phyloP scores from a whole-genome alignment of 2,797 vertebrate genomes.

The Dryobates pubescens region DNA sequence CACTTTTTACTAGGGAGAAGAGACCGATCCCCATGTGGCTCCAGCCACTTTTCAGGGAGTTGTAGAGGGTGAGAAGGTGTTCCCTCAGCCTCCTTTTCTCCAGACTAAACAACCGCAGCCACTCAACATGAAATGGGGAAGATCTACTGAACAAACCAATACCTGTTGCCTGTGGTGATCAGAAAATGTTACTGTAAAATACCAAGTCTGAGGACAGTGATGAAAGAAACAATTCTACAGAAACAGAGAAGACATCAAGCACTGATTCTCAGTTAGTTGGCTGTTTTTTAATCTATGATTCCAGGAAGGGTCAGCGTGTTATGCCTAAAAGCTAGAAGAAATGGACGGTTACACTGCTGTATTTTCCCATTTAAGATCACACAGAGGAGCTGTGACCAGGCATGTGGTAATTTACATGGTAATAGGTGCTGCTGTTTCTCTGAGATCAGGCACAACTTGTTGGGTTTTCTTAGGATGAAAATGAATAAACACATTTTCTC shows the following conservation, averaged over 20 bases:
- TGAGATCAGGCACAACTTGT: background rate
- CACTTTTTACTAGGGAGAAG: no score
- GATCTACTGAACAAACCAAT: background rate
- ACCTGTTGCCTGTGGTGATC: background rate
- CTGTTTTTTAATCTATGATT: background rate
- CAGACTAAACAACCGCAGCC: no score
- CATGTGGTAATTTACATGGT: slow-evolving; percentile 28
- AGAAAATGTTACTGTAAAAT: background rate
- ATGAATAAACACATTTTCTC: slow-evolving; percentile 57
- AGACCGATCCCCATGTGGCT: no score
- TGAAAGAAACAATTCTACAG: background rate
- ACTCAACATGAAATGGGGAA: background rate
- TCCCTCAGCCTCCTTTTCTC: no score
- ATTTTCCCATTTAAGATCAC: slow-evolving; percentile 12
- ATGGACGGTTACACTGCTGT: background rate
- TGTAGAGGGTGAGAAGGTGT: no score
- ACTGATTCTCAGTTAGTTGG: fast-evolving
- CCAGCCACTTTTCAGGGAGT: no score
- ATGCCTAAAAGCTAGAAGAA: background rate
- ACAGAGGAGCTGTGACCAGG: background rate
- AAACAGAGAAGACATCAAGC: background rate
- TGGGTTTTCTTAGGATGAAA: background rate
- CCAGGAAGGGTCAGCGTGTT: background rate
- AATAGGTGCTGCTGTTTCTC: slow-evolving; percentile 19
- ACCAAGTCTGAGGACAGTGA: background rate